Percentiles rank a stretch among this genome's conserved stretches.
Conservation (phyloP, 2,888 invertebrate genomes). For the Drosophila atroscutellata region DNA sequence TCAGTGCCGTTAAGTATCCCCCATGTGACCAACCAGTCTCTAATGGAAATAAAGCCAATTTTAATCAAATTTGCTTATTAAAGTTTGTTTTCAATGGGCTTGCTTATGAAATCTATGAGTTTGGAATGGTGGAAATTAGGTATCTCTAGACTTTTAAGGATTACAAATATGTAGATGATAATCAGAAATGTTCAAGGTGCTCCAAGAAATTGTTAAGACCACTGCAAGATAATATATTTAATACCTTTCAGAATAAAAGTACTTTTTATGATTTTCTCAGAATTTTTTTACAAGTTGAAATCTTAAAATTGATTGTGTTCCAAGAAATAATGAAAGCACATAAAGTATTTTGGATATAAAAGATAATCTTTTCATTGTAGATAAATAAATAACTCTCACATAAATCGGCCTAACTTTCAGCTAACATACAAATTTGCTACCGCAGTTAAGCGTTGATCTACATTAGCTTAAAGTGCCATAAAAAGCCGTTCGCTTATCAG, state of each 20-base stretch:
- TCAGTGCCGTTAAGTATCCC: conserved; percentile 18
- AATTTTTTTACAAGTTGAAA: not conserved
- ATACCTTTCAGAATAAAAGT: not conserved
- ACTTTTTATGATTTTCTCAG: not conserved
- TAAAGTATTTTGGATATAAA: not conserved
- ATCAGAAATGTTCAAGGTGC: not conserved
- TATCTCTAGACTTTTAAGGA: not conserved
- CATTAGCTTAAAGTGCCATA: conserved; percentile 13
- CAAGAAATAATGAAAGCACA: not conserved
- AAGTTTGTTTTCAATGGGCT: not conserved
- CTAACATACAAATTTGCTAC: conserved; percentile 24
- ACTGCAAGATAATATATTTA: not conserved
- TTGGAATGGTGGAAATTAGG: not conserved
- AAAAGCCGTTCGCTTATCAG: conserved; percentile 38
- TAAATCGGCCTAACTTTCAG: not conserved
- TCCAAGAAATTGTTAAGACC: not conserved
- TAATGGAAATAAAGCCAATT: not conserved
- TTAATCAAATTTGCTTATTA: not conserved
- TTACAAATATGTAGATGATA: not conserved
- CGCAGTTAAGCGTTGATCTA: conserved; percentile 29
- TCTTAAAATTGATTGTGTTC: not conserved
- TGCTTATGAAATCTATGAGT: not conserved
- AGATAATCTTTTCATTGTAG: not conserved
- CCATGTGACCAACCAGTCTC: conserved; percentile 13
- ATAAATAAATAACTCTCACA: not conserved